Evolutionary conservation across 2,797 vertebrate genomes (phyloP), one percentile per base, ranked within the genome.

Genomic region (Hypotaenidia philippensis): DNA sequence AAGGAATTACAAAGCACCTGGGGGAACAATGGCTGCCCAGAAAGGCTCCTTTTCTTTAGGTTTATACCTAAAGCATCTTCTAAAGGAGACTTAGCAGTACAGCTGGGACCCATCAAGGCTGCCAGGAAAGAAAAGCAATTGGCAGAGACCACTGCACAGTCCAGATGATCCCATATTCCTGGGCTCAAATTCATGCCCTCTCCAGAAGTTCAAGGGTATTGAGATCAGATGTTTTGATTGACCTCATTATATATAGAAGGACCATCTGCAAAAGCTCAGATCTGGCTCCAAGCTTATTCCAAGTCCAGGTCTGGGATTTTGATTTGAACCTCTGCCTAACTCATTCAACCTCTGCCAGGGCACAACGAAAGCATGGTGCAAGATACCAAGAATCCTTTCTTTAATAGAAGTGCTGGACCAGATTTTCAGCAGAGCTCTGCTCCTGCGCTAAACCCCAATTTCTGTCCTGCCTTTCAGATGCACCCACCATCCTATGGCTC

Each of bases 201-300:
- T 91, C 68, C 83, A 82, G 36, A 90, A 96, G 89, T 90, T 96
- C 83, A 94, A 93, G 83, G 77, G 50, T 94, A 90, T 87, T 84
- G 80, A 94, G 85, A 95, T 94, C 94, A 94, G 91, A 94, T 83
- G 90, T 89, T 96, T 92, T 60, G 64, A 90, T 87, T 96, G 93
- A 96, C 96, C 91, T 95, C 91, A 94, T 94, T 90, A 95, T 65
- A 75, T n/a, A 94, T 9, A 74, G 79, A 93, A 65, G 41, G 45
- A 87, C 91, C 95, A 96, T 95, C 93, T 94, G 96, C 64, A 86
- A 75, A 57, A 87, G 49, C 86, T 95, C 88, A 94, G 83, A 95
- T 96, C 83, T 94, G 75, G 70, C 91, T 96, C 90, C 88, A 89
- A 77, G 56, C 70, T 92, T 61, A 81, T 88, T 89, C 80, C 81